These are phyloP conservation scores for Coregonus ussuriensis DNA, from an alignment of 2,797 vertebrate genomes.

Conservation along the genomic window DNA sequence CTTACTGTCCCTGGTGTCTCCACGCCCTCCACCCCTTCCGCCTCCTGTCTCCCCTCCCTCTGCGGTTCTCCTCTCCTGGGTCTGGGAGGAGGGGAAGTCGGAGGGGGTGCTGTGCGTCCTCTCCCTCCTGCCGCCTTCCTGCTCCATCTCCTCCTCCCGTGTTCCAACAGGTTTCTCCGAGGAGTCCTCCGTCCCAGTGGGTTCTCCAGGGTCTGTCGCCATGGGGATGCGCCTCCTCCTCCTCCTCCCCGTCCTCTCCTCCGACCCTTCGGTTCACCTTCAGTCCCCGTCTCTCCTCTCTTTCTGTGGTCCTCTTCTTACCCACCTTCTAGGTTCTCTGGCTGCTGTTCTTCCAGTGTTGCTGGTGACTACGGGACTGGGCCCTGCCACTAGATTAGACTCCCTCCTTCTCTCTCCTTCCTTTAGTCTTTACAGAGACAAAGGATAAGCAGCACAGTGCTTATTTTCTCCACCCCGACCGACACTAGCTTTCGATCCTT, in stretches of 20 bases:
- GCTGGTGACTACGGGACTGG: slow-evolving; percentile 33
- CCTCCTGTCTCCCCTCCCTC: slow-evolving; percentile 50
- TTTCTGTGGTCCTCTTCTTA: slow-evolving; percentile 62
- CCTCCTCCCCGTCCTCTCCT: slow-evolving; percentile 72
- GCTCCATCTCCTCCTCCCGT: slow-evolving; percentile 69
- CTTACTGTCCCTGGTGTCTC: slow-evolving; percentile 33
- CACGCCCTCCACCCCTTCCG: slow-evolving; percentile 38
- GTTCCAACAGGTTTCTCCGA: slow-evolving; percentile 89
- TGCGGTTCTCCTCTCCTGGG: slow-evolving; percentile 53
- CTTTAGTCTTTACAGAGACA: slow-evolving; percentile 33
- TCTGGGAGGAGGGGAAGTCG: slow-evolving; percentile 67
- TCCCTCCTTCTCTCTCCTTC: slow-evolving; percentile 20
- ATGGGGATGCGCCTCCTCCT: slow-evolving; percentile 71
- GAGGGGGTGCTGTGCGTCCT: slow-evolving; percentile 71
- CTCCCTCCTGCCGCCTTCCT: slow-evolving; percentile 68
- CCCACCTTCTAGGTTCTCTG: slow-evolving; percentile 36
- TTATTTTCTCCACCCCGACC: slow-evolving; percentile 20
- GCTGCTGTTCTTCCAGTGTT: slow-evolving; percentile 36
- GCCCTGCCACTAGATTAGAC: slow-evolving; percentile 21
- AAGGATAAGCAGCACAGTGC: slow-evolving; percentile 18
- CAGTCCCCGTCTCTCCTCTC: slow-evolving; percentile 78
- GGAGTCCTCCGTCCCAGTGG: slow-evolving; percentile 86
- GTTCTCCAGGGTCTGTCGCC: slow-evolving; percentile 92
- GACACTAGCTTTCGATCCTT: slow-evolving; percentile 39
- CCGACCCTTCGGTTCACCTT: slow-evolving; percentile 68